Evolutionary conservation across 2,888 invertebrate species (phyloP), one percentile per base, ranked within the genome.

Genomic region (Drosophila seclusa): DNA sequence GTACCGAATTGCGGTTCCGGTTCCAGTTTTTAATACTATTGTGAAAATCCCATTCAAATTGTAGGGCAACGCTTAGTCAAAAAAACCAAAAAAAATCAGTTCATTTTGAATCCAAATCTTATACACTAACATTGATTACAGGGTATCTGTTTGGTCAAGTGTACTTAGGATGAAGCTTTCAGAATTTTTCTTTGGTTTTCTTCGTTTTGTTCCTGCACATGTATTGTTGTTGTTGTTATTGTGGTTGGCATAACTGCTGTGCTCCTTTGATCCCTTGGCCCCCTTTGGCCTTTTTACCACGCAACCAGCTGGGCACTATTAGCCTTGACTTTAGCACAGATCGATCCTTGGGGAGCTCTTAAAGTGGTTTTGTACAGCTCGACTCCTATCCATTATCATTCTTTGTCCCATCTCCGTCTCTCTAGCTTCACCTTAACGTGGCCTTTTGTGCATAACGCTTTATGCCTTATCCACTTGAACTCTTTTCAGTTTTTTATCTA

Each of bases 401-500:
- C 24, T 18, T 40, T n/a, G 3, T 10, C n/a, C 48, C 7, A 3
- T 29, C 36, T 11, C 40, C 13, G 13, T 36, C 24, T 10, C 34
- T 11, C 18, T 21, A 40, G 59, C 54, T 45, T 62, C 72, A 72
- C 68, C 68, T 72, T 36, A 60, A 49, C 61, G 65, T 74, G 72
- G 65, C 74, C 74, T 73, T 82, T 78, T 87, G 83, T 88, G 77
- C 83, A 81, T 72, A 76, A 80, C 88, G 86, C 86, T 86, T 85
- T 88, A 86, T 86, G 88, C 87, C 71, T 85, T 85, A 85, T 85
- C 85, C 88, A 85, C 85, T 85, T 85, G 85, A 88, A 85, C 85
- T 85, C 88, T 88, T 85, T 85, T 83, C 81, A 80, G 83, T 80
- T 74, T 83, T 88, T 83, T 87, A 89, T 86, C 86, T 86, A 86